Evolutionary conservation across 2,797 vertebrate species (phyloP), one percentile per base, ranked within the genome.

Genomic region (Buphagus erythrorhynchus): DNA sequence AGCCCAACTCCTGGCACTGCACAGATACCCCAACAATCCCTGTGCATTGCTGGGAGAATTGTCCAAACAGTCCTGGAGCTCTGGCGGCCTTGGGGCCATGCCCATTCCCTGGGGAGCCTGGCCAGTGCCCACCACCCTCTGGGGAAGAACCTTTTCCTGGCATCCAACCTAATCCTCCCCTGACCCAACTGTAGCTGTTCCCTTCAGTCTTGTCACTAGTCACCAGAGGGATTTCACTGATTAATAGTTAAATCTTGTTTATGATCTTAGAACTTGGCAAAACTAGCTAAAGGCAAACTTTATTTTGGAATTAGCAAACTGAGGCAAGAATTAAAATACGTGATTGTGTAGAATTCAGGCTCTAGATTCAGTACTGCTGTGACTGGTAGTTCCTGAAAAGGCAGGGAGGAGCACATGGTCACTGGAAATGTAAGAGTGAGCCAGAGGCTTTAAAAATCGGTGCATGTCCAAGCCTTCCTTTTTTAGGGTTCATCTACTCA

Each of bases 81-180:
- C 46, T 67, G 54, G 54, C 54, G 74, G 54, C 61, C 40, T 19
- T 1, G 29, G 75, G 68, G 76, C 61, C 0, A 17, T 59, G 76
- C 18, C 46, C 61, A 46, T 73, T 52, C 52, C 68, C 33, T 73
- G 67, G 75, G 43, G 43, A 72, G 51, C 42, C 59, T 65, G 52
- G 8, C 3, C 86, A 88, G 61, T 74, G 62, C 76, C 82, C 40
- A 36, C 1, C 43, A 65, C 22, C 15, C 43, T 65, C 66, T 51
- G 58, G 28, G 43, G n/a, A 65, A 38, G 51, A 58, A 3, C 11
- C 66, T 51, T 72, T 1, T 1, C 22, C 51, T 65, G 4, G 16
- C 0, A 0, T 3, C 58, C 49, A 28, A 0, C 15, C 18, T 28
- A 0, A 36, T 0, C 16, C 36, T 51, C 0, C 16, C 61, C 21